Evolutionary conservation across 2,888 invertebrate genomes (phyloP).

Genomic region (Tiliacea citrago): DNA sequence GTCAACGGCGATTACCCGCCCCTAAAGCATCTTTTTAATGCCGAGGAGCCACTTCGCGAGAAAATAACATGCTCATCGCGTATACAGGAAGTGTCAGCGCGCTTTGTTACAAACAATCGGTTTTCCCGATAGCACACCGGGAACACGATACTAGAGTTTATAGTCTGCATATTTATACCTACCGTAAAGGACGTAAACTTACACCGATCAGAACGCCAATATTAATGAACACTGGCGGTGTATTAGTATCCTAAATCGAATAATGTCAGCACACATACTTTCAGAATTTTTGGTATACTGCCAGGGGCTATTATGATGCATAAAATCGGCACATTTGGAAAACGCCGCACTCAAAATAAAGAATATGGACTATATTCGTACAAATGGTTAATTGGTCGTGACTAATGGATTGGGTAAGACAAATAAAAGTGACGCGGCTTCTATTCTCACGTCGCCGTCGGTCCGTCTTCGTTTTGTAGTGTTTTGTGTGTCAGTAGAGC

Average conservation of each 20-base stretch:
- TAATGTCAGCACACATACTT: slow-evolving; percentile 34
- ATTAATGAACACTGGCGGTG: slow-evolving; percentile 17
- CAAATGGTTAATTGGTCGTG: slow-evolving; percentile 66
- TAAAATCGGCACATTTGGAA: slow-evolving; percentile 54
- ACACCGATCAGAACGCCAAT: neutral
- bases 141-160: neutral
- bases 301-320: slow-evolving; percentile 52
- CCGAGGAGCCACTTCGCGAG: slow-evolving; percentile 1
- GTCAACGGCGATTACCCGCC: too few relatives aligned
- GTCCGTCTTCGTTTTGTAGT: slow-evolving; percentile 68
- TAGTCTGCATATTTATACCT: slow-evolving; percentile 17
- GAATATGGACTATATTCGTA: slow-evolving; percentile 51
- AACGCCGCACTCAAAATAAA: slow-evolving; percentile 44
- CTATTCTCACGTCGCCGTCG: slow-evolving; percentile 65
- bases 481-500: slow-evolving; percentile 75
- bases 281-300: slow-evolving; percentile 56
- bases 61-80: slow-evolving; percentile 1
- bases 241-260: slow-evolving; percentile 36
- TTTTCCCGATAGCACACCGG: slow-evolving; percentile 10
- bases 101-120: slow-evolving; percentile 20
- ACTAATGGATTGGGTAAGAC: slow-evolving; percentile 72
- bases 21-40: neutral
- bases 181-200: neutral
- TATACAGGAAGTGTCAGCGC: slow-evolving; percentile 13
- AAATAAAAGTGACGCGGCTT: slow-evolving; percentile 70